A percentile compares a stretch with the other conserved stretches of the same genome.
phyloP scores from a whole-genome alignment of 2,113 vertebrate species.

The Dasyurus viverrinus region DNA sequence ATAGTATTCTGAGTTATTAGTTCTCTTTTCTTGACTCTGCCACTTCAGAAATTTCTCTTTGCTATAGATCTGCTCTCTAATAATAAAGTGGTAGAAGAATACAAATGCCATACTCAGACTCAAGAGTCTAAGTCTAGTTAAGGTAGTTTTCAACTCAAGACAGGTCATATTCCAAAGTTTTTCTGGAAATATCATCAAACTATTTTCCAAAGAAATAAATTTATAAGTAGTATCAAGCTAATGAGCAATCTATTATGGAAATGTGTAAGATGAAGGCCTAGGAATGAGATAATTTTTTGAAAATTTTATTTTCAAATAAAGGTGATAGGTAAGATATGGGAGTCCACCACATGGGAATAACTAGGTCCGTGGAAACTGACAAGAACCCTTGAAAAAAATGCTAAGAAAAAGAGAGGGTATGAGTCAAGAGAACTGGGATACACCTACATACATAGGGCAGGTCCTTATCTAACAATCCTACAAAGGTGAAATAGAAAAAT shows the following conservation, averaged over 20 bases:
- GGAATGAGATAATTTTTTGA: neutral
- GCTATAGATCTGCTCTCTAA: conserved; percentile 6
- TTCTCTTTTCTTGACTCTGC: neutral
- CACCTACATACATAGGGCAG: neutral
- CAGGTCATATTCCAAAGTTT: neutral
- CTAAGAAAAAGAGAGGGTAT: neutral
- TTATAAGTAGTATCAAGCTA: neutral
- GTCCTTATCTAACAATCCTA: neutral
- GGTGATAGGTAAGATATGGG: neutral
- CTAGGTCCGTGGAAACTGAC: neutral
- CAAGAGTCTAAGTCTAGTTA: conserved; percentile 26
- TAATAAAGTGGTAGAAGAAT: conserved; percentile 42
- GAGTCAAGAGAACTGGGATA: neutral
- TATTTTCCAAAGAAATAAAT: conserved; percentile 17
- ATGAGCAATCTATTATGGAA: neutral
- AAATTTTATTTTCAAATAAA: neutral
- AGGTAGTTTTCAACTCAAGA: conserved; percentile 26
- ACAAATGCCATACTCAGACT: conserved; percentile 44
- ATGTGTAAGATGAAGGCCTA: neutral
- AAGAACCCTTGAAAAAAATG: neutral
- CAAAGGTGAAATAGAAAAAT: neutral
- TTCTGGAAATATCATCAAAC: neutral
- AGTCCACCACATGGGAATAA: neutral
- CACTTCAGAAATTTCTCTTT: neutral
- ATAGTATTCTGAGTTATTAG: neutral